A percentile compares a stretch with the other conserved stretches of the same genome.
These are phyloP conservation scores for Mormoops blainvillei DNA, from an alignment of 2,113 vertebrate genomes.

Conservation along the genomic window DNA sequence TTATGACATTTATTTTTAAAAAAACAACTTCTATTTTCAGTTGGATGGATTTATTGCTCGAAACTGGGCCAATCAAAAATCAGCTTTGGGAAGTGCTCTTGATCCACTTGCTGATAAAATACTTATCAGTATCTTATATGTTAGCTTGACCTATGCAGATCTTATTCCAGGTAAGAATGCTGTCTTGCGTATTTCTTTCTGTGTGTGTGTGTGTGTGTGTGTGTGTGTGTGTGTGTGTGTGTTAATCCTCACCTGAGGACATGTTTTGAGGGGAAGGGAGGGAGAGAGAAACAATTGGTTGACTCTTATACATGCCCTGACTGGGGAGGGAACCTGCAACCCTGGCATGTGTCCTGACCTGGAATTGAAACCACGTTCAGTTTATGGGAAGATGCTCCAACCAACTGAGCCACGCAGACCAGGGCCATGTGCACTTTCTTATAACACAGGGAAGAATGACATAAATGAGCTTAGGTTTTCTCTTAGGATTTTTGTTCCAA, in stretches of 20 bases:
- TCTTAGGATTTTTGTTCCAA: conserved; percentile 46
- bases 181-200: not conserved
- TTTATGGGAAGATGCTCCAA: too few relatives aligned
- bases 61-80: conserved; percentile 97
- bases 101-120: conserved; percentile 99
- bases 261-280: too few relatives aligned
- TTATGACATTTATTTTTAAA: conserved; percentile 52
- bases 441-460: not conserved
- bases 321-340: too few relatives aligned
- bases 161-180: conserved; percentile 93
- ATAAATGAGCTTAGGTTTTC: conserved; percentile 19
- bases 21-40: conserved; percentile 80
- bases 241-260: too few relatives aligned
- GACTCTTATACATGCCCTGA: too few relatives aligned
- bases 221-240: too few relatives aligned
- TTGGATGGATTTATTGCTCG: conserved; percentile 97
- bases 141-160: conserved; percentile 93
- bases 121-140: conserved; percentile 95
- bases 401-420: too few relatives aligned
- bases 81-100: conserved; percentile 95
- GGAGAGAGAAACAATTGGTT: too few relatives aligned
- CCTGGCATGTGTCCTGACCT: too few relatives aligned
- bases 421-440: too few relatives aligned
- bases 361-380: too few relatives aligned
- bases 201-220: too few relatives aligned